Conservation (phyloP, 1,140 invertebrate genomes). For the Mesaphorura yosii region DNA sequence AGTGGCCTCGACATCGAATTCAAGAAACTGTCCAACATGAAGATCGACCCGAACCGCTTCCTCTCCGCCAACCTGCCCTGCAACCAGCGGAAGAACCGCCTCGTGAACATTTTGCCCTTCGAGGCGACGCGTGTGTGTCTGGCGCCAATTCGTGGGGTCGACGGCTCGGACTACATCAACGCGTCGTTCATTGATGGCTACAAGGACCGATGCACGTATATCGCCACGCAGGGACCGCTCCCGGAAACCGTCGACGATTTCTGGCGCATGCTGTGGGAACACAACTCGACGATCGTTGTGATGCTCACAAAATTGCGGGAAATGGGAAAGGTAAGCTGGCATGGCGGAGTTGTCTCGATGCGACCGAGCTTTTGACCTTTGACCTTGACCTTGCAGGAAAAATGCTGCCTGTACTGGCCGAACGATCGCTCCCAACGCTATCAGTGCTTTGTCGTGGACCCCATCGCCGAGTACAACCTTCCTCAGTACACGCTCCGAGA, state of each 20-base stretch:
- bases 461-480: conserved; percentile 99
- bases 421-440: conserved; percentile 89
- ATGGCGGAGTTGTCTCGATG: conserved; percentile 1
- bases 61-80: conserved; percentile 88
- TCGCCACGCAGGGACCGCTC: conserved; percentile 94
- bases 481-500: conserved; percentile 95
- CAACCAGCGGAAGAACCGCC: conserved; percentile 96
- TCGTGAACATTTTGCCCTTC: conserved; percentile 85
- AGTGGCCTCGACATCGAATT: conserved; percentile 98
- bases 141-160: conserved; percentile 75
- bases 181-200: conserved; percentile 96
- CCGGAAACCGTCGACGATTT: conserved; percentile 94
- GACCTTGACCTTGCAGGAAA: conserved; percentile 54
- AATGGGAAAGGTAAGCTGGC: conserved; percentile 77
- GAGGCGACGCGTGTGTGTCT: conserved; percentile 90
- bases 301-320: conserved; percentile 97
- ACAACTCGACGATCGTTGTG: conserved; percentile 97
- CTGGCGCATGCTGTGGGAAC: conserved; percentile 99
- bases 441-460: conserved; percentile 95
- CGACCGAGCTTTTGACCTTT: not conserved
- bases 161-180: conserved; percentile 98
- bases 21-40: conserved; percentile 90
- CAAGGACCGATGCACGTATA: conserved; percentile 58
- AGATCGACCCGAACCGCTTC: conserved; percentile 85
- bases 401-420: conserved; percentile 99